Conservation (phyloP, 2,888 invertebrate genomes). For the Desoria tigrina region DNA sequence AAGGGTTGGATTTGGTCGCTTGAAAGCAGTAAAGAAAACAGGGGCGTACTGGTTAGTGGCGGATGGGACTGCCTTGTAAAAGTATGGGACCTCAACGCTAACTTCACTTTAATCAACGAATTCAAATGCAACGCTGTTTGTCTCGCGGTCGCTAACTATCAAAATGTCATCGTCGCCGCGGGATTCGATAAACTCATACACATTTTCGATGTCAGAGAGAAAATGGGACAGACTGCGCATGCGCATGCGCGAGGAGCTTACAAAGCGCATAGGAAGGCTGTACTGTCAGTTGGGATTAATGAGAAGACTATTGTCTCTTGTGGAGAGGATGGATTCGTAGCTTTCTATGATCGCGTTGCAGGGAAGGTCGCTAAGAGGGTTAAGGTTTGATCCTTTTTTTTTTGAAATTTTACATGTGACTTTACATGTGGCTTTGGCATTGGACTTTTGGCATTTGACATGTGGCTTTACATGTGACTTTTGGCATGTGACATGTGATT, state of each 20-base stretch:
- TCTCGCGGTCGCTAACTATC: slow-evolving; percentile 40
- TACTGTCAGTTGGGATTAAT: slow-evolving; percentile 47
- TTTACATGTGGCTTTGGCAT: no score
- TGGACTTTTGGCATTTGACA: no score
- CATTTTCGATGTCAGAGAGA: slow-evolving; percentile 42
- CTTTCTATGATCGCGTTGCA: slow-evolving; percentile 35
- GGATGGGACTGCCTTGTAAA: slow-evolving; percentile 49
- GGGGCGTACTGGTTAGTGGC: slow-evolving; percentile 34
- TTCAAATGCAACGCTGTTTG: slow-evolving; percentile 28
- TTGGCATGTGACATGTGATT: no score
- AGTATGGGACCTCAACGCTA: slow-evolving; percentile 41
- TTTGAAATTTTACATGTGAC: no score
- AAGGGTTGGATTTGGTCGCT: slow-evolving; percentile 66
- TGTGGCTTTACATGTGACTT: no score
- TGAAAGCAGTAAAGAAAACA: slow-evolving; percentile 27
- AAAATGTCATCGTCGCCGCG: slow-evolving; percentile 42
- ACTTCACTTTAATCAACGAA: not conserved
- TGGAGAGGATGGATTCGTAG: slow-evolving; percentile 47
- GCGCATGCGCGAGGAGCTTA: no score
- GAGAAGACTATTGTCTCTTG: slow-evolving; percentile 45
- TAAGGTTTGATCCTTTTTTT: no score
- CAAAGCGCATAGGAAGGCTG: slow-evolving; percentile 46
- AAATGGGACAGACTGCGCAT: slow-evolving; percentile 22
- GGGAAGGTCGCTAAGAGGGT: slow-evolving; percentile 26
- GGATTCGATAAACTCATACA: slow-evolving; percentile 43